Evolutionary conservation across 2,797 vertebrate species (phyloP).

Genomic region (Clarias pachynema): DNA sequence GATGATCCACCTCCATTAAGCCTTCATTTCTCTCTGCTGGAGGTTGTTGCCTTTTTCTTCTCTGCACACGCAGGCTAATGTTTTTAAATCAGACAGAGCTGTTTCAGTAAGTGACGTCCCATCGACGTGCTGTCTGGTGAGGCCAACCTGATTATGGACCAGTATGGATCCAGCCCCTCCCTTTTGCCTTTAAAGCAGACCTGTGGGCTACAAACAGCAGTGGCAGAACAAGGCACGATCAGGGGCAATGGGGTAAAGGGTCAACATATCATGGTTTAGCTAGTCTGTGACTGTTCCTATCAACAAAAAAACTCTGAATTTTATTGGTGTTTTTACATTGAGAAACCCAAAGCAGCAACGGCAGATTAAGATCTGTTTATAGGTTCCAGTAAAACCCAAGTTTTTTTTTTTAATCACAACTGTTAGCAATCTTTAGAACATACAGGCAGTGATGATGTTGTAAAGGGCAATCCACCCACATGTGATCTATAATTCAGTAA

Average conservation of each 20-base stretch:
- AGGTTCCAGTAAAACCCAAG: not conserved
- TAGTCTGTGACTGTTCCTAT: constrained; percentile 16
- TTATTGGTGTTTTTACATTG: not conserved
- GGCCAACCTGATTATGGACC: constrained; percentile 51
- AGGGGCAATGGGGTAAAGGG: not conserved
- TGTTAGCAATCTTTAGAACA: constrained; percentile 13
- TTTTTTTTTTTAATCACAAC: constrained; percentile 14
- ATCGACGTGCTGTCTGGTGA: constrained; percentile 57
- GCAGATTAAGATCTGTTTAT: not conserved
- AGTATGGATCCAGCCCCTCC: constrained; percentile 49
- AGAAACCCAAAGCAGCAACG: not conserved
- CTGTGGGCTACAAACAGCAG: constrained; percentile 33
- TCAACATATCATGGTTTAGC: constrained; percentile 8
- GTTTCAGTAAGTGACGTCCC: constrained; percentile 57
- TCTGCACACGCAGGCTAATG: constrained; percentile 46
- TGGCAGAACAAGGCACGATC: constrained; percentile 23
- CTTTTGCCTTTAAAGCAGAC: constrained; percentile 33
- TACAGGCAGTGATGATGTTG: constrained; percentile 42
- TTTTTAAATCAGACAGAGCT: constrained; percentile 55
- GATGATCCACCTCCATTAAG: constrained; percentile 45
- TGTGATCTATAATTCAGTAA: constrained; percentile 58
- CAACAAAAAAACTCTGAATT: not conserved
- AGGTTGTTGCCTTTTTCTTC: constrained; percentile 16
- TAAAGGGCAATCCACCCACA: constrained; percentile 53
- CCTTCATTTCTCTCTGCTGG: constrained; percentile 28